These are phyloP conservation scores for Pinctada fucata DNA, from an alignment of 2,888 invertebrate genomes.

Conservation along the genomic window DNA sequence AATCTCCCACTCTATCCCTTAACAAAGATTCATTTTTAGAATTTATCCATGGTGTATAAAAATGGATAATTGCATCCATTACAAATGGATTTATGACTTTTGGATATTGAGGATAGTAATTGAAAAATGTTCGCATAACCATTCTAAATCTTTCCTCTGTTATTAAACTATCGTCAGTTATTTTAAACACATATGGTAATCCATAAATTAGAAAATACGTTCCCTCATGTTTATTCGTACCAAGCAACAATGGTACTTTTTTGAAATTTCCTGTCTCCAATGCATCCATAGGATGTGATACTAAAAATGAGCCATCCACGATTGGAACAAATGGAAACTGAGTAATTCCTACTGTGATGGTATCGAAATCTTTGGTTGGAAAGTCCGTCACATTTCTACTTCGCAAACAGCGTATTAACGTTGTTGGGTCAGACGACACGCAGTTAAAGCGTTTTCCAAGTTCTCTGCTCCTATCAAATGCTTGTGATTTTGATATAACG, in stretches of 20 bases:
- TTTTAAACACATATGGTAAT: neutral
- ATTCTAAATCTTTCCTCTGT: slow-evolving; percentile 87
- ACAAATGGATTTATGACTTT: slow-evolving; percentile 83
- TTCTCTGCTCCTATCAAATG: slow-evolving; percentile 85
- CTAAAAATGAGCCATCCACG: slow-evolving; percentile 93
- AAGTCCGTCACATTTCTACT: slow-evolving; percentile 61
- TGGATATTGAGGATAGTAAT: slow-evolving; percentile 80
- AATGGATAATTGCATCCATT: slow-evolving; percentile 90
- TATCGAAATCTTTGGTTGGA: slow-evolving; percentile 50
- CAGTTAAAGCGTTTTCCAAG: slow-evolving; percentile 91
- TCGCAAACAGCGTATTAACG: slow-evolving; percentile 88
- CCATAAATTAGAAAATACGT: slow-evolving; percentile 95
- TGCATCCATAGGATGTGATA: slow-evolving; percentile 84
- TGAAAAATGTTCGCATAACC: slow-evolving; percentile 89
- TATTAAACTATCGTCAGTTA: slow-evolving; percentile 78
- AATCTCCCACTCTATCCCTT: slow-evolving; percentile 90
- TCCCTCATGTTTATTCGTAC: slow-evolving; percentile 95
- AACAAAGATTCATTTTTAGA: slow-evolving; percentile 91
- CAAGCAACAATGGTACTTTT: slow-evolving; percentile 92
- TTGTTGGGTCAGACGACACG: slow-evolving; percentile 80
- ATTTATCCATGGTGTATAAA: slow-evolving; percentile 94
- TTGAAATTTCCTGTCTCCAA: slow-evolving; percentile 91
- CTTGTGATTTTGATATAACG: slow-evolving; percentile 88
- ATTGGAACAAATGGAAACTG: slow-evolving; percentile 95
- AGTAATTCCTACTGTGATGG: slow-evolving; percentile 81